Evolutionary conservation across 2,113 vertebrate species (phyloP).

Genomic region (Alethe diademata): DNA sequence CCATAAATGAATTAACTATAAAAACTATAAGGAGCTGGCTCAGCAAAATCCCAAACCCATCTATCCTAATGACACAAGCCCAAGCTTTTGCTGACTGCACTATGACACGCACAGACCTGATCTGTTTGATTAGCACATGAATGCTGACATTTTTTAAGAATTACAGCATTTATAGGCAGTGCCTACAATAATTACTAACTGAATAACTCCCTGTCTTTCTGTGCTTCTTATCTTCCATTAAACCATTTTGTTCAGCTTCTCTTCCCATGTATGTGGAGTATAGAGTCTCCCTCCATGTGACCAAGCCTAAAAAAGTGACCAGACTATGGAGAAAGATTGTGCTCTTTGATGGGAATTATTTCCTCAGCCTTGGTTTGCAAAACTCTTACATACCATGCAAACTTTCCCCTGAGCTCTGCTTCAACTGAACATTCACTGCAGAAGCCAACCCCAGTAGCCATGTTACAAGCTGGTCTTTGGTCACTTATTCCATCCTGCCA

Average conservation of each 20-base stretch:
- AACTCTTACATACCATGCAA: background rate
- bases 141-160: conserved; percentile 24
- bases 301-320: background rate
- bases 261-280: background rate
- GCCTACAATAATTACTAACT: background rate
- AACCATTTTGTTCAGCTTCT: background rate
- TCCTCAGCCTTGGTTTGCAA: background rate
- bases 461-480: background rate
- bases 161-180: conserved; percentile 4
- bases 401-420: background rate
- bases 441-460: background rate
- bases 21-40: background rate
- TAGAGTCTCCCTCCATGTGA: background rate
- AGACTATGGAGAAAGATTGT: background rate
- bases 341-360: background rate
- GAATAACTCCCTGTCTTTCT: background rate
- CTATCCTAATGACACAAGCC: background rate
- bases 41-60: conserved; percentile 7
- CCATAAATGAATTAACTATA: background rate
- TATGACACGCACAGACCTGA: background rate
- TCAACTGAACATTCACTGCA: background rate
- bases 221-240: background rate
- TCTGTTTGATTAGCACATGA: background rate
- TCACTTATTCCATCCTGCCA: background rate
- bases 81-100: background rate